A percentile compares a stretch with the other conserved stretches of the same genome.
These are phyloP conservation scores for Myotis daubentonii DNA, from an alignment of 2,797 vertebrate species.

Conservation along the genomic window DNA sequence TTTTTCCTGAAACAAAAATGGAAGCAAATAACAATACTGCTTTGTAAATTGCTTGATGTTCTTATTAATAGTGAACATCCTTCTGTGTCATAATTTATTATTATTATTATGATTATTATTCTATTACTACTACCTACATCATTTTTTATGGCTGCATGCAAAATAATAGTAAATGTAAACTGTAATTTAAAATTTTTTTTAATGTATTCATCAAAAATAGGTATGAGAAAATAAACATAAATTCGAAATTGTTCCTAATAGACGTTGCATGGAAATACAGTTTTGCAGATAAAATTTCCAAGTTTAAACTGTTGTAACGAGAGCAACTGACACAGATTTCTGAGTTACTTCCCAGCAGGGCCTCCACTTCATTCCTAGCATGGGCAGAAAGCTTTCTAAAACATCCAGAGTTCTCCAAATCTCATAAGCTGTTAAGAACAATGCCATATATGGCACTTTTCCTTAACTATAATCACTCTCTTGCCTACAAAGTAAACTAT, in stretches of 20 bases:
- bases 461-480: not conserved
- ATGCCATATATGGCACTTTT: not conserved
- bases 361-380: not conserved
- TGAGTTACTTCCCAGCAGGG: not conserved
- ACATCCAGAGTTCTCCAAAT: not conserved
- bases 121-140: not conserved
- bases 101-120: not conserved
- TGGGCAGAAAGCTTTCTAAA: not conserved
- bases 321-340: not conserved
- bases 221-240: not conserved
- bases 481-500: conserved; percentile 34
- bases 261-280: not conserved
- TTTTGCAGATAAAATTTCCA: not conserved
- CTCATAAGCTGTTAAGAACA: not conserved
- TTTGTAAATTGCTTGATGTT: not conserved
- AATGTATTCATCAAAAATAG: not conserved
- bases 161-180: not conserved
- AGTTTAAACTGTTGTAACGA: not conserved
- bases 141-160: not conserved
- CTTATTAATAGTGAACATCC: not conserved
- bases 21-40: not conserved
- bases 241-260: not conserved
- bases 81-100: not conserved
- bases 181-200: not conserved
- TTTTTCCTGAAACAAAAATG: not conserved